A percentile compares a stretch with the other conserved stretches of the same genome.
These are phyloP conservation scores for Prosopocoilus inquinatus DNA, from an alignment of 2,888 invertebrate genomes.

Conservation along the genomic window DNA sequence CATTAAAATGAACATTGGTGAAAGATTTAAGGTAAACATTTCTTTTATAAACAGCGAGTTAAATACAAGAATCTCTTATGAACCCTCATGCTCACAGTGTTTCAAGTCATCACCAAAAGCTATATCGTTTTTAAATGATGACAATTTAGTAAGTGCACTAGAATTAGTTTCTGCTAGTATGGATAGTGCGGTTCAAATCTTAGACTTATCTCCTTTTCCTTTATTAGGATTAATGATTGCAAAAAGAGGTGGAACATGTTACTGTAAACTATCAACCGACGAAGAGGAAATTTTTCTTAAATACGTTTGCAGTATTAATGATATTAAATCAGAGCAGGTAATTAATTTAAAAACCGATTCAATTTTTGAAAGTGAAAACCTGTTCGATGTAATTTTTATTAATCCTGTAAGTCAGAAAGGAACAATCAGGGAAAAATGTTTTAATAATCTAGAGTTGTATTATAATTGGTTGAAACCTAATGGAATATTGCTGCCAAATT, in stretches of 20 bases:
- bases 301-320: conserved; percentile 50
- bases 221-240: conserved; percentile 60
- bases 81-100: conserved; percentile 29
- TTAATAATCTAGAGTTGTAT: conserved; percentile 38
- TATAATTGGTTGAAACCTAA: conserved; percentile 40
- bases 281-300: conserved; percentile 51
- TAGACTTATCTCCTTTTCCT: conserved; percentile 64
- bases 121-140: conserved; percentile 43
- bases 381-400: conserved; percentile 56
- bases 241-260: conserved; percentile 47
- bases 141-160: conserved; percentile 39
- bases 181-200: conserved; percentile 46
- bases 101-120: conserved; percentile 37
- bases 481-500: conserved; percentile 49
- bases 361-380: not conserved
- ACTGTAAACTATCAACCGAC: conserved; percentile 48
- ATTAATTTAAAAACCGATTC: conserved; percentile 24
- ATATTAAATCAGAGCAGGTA: conserved; percentile 44
- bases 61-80: conserved; percentile 18
- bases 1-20: conserved; percentile 38
- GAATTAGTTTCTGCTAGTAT: conserved; percentile 48
- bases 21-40: conserved; percentile 45
- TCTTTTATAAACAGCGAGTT: conserved; percentile 49
- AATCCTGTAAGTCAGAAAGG: conserved; percentile 59
- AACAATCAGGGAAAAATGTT: conserved; percentile 52